Conservation (phyloP, 2,888 invertebrate genomes). For the Slavum lentiscoides region DNA sequence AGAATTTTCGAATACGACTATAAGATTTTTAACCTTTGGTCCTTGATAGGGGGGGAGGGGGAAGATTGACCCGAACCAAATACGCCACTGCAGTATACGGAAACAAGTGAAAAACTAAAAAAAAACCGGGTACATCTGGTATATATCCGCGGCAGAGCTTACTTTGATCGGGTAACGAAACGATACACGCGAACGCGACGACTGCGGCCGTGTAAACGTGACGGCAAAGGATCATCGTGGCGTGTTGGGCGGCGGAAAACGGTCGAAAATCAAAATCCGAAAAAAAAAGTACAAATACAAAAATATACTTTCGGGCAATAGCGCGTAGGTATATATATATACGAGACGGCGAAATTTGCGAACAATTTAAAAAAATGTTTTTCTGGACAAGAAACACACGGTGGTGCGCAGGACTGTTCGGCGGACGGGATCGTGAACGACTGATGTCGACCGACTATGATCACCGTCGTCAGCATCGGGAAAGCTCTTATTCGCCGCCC, state of each 20-base stretch:
- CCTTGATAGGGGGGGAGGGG: no score
- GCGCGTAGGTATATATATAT: no score
- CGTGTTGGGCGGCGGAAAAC: background rate
- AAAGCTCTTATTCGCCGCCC: constrained; percentile 30
- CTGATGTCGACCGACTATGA: background rate
- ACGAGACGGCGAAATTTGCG: no score
- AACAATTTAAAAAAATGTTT: background rate
- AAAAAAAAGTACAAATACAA: background rate
- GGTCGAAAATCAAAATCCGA: background rate
- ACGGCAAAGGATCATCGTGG: constrained; percentile 12
- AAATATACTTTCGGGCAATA: no score
- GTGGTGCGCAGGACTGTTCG: constrained; percentile 14
- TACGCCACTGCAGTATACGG: no score
- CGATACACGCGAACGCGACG: constrained; percentile 21
- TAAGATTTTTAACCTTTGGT: no score
- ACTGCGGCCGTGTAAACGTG: background rate
- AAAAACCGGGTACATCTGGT: no score
- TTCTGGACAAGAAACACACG: background rate
- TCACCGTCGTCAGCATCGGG: constrained; percentile 9
- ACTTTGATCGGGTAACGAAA: constrained; percentile 3
- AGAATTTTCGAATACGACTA: no score
- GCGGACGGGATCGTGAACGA: constrained; percentile 20
- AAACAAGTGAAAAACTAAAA: no score
- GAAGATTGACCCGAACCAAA: no score
- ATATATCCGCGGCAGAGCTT: background rate